Evolutionary conservation across 1,140 invertebrate species (phyloP).

Genomic region (Cecropterus lyciades): DNA sequence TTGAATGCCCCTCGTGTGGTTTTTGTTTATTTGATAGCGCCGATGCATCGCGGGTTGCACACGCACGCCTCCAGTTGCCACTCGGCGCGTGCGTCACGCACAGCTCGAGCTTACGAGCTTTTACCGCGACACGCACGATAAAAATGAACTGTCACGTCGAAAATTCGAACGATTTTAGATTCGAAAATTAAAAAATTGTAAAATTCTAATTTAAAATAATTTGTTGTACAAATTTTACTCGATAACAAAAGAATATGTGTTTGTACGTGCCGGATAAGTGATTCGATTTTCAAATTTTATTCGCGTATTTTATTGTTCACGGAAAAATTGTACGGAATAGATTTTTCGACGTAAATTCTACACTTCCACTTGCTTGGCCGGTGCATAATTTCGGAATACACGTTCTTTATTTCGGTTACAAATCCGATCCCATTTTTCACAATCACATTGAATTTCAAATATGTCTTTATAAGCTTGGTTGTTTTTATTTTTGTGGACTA

Average conservation of each 20-base stretch:
- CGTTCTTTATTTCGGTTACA: constrained; percentile 61
- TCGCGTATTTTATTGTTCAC: constrained; percentile 15
- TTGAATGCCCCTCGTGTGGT: constrained; percentile 59
- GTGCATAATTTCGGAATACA: constrained; percentile 66
- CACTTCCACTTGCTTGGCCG: constrained; percentile 59
- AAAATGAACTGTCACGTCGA: constrained; percentile 34
- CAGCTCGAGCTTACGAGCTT: constrained; percentile 43
- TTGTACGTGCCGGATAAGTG: neutral
- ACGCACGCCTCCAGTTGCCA: constrained; percentile 65
- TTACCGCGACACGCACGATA: constrained; percentile 39
- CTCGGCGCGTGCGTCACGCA: constrained; percentile 69
- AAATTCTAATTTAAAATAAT: constrained; percentile 2
- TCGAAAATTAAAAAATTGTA: constrained; percentile 18
- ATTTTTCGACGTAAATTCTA: constrained; percentile 30
- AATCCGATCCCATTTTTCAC: constrained; percentile 74
- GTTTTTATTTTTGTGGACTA: constrained; percentile 67
- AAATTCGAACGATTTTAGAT: constrained; percentile 22
- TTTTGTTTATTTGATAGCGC: constrained; percentile 78
- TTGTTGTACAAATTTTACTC: neutral
- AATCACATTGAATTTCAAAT: constrained; percentile 80
- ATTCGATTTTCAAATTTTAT: constrained; percentile 17
- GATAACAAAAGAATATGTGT: neutral
- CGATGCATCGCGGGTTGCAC: constrained; percentile 67
- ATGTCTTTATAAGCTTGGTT: constrained; percentile 74
- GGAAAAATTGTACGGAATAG: constrained; percentile 29